A percentile compares a stretch with the other conserved stretches of the same genome.
These are phyloP conservation scores for Cottus gobio DNA, from an alignment of 2,113 vertebrate species.

Conservation along the genomic window DNA sequence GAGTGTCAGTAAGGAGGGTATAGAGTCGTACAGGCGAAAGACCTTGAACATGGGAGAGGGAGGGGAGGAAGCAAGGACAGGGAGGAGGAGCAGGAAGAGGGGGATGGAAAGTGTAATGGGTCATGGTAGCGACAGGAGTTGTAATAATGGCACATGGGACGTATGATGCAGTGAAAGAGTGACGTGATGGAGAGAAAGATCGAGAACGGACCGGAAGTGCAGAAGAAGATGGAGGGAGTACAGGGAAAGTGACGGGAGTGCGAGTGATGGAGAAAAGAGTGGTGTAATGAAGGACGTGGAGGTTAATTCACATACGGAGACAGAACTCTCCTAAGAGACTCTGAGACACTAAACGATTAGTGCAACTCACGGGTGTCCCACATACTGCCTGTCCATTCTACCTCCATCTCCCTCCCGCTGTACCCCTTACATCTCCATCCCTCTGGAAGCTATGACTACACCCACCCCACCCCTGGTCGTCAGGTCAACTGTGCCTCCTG, in stretches of 20 bases:
- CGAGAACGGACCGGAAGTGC: conserved; percentile 30
- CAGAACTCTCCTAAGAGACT: conserved; percentile 74
- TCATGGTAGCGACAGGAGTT: conserved; percentile 49
- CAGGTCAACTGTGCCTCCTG: conserved; percentile 72
- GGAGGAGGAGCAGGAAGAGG: conserved; percentile 19
- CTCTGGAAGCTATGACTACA: conserved; percentile 35
- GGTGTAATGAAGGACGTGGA: conserved; percentile 61
- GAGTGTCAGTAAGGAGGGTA: conserved; percentile 26
- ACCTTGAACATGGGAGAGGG: conserved; percentile 46
- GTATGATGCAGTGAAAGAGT: conserved; percentile 29
- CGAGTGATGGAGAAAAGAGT: conserved; percentile 32
- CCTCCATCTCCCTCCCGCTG: conserved; percentile 13
- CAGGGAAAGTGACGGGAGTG: conserved; percentile 32
- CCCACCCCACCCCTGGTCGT: conserved; percentile 29
- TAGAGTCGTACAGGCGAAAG: conserved; percentile 28
- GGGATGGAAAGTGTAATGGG: conserved; percentile 42
- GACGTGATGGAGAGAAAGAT: conserved; percentile 52
- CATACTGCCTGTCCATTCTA: conserved; percentile 64
- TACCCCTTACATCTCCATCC: conserved; percentile 48
- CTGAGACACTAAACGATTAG: conserved; percentile 74
- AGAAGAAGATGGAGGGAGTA: conserved; percentile 33
- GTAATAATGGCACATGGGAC: conserved; percentile 49
- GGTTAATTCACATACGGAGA: conserved; percentile 76
- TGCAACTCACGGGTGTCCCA: conserved; percentile 72
- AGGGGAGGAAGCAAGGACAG: conserved; percentile 35